Conservation (phyloP, 2,113 vertebrate species). For the Microtus montanus region DNA sequence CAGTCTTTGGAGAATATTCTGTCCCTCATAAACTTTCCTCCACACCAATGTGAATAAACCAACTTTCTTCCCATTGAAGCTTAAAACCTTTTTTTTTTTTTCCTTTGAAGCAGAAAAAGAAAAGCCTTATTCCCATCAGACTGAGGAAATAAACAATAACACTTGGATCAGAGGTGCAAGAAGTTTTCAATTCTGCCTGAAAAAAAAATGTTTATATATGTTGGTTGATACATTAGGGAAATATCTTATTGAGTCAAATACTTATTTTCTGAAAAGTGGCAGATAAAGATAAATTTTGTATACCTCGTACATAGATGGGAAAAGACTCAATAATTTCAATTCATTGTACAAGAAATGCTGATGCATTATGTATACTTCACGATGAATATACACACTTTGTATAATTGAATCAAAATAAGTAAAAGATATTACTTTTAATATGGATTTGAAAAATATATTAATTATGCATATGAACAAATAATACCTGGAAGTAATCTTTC, state of each 20-base stretch:
- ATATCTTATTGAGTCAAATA: conserved; percentile 56
- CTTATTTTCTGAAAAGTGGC: conserved; percentile 61
- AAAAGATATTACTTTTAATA: background rate
- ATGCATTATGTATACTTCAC: background rate
- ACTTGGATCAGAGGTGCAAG: conserved; percentile 76
- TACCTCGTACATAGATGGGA: background rate
- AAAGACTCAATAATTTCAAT: conserved; percentile 46
- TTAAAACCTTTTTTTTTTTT: conserved; percentile 75
- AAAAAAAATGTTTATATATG: conserved; percentile 69
- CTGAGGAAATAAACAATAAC: conserved; percentile 82
- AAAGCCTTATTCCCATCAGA: conserved; percentile 83
- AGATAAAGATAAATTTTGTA: conserved; percentile 65
- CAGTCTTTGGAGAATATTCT: conserved; percentile 86
- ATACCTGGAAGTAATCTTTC: background rate
- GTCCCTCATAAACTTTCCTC: conserved; percentile 87
- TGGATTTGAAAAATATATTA: background rate
- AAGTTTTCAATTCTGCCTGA: conserved; percentile 75
- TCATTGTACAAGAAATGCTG: conserved; percentile 48
- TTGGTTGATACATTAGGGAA: conserved; percentile 79
- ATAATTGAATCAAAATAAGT: background rate
- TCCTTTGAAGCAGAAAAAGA: conserved; percentile 73
- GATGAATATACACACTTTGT: background rate
- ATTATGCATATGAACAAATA: background rate
- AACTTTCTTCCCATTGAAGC: conserved; percentile 81
- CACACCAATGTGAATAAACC: conserved; percentile 87